A percentile compares a stretch with the other conserved stretches of the same genome.
phyloP scores from a whole-genome alignment of 2,113 vertebrate species.

The Sus scrofa region DNA sequence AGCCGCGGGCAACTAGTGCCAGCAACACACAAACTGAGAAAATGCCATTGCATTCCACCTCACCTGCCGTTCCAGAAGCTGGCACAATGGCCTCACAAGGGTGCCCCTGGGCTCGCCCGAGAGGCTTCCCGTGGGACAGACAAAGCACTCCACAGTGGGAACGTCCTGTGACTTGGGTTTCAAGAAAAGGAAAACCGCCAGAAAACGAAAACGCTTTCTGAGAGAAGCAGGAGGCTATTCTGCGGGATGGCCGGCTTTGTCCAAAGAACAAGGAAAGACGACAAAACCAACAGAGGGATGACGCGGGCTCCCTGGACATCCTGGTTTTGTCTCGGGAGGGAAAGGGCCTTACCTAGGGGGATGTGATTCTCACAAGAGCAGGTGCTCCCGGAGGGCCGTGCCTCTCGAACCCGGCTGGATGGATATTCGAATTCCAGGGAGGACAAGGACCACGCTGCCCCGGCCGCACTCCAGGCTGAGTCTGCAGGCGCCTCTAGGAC shows the following conservation, averaged over 20 bases:
- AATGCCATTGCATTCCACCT: neutral
- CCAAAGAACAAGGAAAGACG: neutral
- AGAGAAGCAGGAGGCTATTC: neutral
- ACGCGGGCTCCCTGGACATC: neutral
- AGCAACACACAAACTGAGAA: neutral
- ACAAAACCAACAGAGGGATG: neutral
- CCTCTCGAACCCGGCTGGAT: fast-evolving
- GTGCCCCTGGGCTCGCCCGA: fast-evolving
- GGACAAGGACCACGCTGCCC: fast-evolving
- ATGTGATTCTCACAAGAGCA: neutral
- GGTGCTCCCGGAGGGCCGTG: fast-evolving
- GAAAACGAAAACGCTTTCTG: neutral
- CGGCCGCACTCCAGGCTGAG: fast-evolving
- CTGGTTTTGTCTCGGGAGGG: no score
- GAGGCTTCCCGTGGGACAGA: neutral
- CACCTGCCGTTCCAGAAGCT: fast-evolving
- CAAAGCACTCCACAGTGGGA: neutral
- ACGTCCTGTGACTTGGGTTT: neutral
- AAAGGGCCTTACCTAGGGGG: fast-evolving
- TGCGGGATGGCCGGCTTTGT: neutral
- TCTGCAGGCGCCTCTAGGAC: fast-evolving
- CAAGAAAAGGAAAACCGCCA: neutral
- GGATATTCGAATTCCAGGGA: fast-evolving
- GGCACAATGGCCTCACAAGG: fast-evolving
- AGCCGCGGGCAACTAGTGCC: neutral